Evolutionary conservation across 2,888 invertebrate species (phyloP), one percentile per base, ranked within the genome.

Genomic region (Sialis fuliginosa): DNA sequence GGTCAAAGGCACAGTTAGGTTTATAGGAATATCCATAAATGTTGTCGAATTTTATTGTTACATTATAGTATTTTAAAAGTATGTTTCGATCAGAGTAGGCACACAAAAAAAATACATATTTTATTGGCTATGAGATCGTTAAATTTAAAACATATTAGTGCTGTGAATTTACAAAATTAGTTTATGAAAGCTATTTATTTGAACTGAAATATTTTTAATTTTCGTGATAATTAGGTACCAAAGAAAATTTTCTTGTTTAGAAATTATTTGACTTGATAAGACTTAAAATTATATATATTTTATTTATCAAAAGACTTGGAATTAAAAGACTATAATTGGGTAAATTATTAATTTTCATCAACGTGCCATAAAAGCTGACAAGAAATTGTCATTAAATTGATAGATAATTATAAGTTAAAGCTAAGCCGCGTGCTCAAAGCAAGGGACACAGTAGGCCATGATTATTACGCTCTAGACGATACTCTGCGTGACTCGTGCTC

Each of bases 151-250:
- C 35, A 45, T 45, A 45, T 40, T 47, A 47, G 47, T 47, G 47
- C 47, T 47, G 47, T 47, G 47, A 47, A 47, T 47, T 47, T 39
- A 39, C 35, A 39, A 45, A 45, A 45, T 39, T 45, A 39, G 39
- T 39, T 45, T 45, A 39, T 47, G 42, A 42, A 47, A 47, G 42
- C 10, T 42, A 47, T 30, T 47, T 42, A 42, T 47, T 42, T 22
- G 35, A 47, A 42, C 33, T 33, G 35, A 47, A 42, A 42, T 47
- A 47, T 35, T 42, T 32, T 39, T 47, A 37, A 42, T 47, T 47
- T 47, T 42, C 47, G 47, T 47, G 47, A 47, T 47, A 47, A 33
- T 47, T 35, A 47, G 42, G 47, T 47, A 47, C 47, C 47, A 47
- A 47, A 47, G 47, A 47, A 46, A 45, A 40, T 32, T 40, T 35